These are phyloP conservation scores for Euphydryas editha DNA, from an alignment of 2,888 invertebrate genomes.

Conservation along the genomic window DNA sequence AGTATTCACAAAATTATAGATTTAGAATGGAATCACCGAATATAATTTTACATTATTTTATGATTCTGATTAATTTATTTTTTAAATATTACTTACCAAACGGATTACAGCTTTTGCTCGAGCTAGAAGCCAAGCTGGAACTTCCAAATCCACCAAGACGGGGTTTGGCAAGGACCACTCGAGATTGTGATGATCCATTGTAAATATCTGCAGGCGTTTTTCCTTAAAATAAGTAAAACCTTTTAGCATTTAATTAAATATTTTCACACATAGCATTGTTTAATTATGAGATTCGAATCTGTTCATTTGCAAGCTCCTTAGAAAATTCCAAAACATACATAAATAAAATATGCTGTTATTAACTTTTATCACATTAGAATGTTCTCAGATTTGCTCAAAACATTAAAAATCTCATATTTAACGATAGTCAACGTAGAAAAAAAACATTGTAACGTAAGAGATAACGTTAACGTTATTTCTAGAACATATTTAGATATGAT, in stretches of 20 bases:
- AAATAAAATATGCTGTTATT: too few species aligned
- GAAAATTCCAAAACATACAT: too few species aligned
- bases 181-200: slow-evolving; percentile 70
- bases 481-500: background rate
- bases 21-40: too few species aligned
- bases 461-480: background rate
- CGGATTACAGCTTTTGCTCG: slow-evolving; percentile 67
- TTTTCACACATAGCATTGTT: too few species aligned
- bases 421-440: too few species aligned
- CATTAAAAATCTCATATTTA: too few species aligned
- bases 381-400: too few species aligned
- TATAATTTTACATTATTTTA: background rate
- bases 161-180: slow-evolving; percentile 75
- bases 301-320: background rate
- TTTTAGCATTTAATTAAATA: too few species aligned
- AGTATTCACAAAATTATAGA: too few species aligned
- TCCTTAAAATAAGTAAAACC: slow-evolving; percentile 51
- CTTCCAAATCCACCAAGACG: slow-evolving; percentile 74
- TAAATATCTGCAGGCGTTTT: slow-evolving; percentile 70
- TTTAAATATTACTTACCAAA: slow-evolving; percentile 60
- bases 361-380: too few species aligned
- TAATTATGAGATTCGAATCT: background rate
- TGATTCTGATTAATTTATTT: too few species aligned
- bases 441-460: background rate
- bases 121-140: slow-evolving; percentile 66